Conservation (phyloP, 2,888 invertebrate genomes). For the Muscina levida region DNA sequence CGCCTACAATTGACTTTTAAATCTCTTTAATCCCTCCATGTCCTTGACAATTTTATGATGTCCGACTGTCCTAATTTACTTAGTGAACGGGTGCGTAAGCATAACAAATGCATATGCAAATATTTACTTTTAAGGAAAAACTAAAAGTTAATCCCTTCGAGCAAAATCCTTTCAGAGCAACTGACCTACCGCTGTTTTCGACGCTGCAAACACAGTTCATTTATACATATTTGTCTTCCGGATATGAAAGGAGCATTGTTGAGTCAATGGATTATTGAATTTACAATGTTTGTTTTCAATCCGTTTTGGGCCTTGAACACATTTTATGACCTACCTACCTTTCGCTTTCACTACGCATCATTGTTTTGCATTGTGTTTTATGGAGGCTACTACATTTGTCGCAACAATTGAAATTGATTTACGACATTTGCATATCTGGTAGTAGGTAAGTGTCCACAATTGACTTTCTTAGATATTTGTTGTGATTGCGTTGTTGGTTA, state of each 20-base stretch:
- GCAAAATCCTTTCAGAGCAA: slow-evolving; percentile 53
- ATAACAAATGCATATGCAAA: slow-evolving; percentile 71
- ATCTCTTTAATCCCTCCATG: slow-evolving; percentile 55
- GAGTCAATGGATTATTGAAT: slow-evolving; percentile 11
- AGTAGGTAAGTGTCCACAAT: slow-evolving; percentile 17
- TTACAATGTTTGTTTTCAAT: slow-evolving; percentile 37
- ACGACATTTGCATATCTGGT: slow-evolving; percentile 60
- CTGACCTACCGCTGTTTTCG: slow-evolving; percentile 39
- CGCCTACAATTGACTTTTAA: slow-evolving; percentile 49
- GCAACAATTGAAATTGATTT: slow-evolving; percentile 61
- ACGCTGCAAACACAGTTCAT: slow-evolving; percentile 41
- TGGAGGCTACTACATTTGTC: not conserved
- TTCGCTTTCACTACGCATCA: slow-evolving; percentile 29
- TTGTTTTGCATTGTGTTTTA: slow-evolving; percentile 31
- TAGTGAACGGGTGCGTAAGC: slow-evolving; percentile 56
- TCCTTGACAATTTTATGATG: slow-evolving; percentile 70
- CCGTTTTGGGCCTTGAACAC: slow-evolving; percentile 13
- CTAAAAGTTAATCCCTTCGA: slow-evolving; percentile 58
- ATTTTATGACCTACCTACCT: slow-evolving; percentile 49
- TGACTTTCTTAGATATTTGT: no score
- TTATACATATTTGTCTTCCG: slow-evolving; percentile 22
- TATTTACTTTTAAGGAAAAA: slow-evolving; percentile 67
- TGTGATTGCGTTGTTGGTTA: slow-evolving; percentile 29
- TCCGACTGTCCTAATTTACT: not conserved
- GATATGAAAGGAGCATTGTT: slow-evolving; percentile 12